Base-by-base conservation (phyloP, 2,888 invertebrate species). In the Phymatocera aterrima region DNA sequence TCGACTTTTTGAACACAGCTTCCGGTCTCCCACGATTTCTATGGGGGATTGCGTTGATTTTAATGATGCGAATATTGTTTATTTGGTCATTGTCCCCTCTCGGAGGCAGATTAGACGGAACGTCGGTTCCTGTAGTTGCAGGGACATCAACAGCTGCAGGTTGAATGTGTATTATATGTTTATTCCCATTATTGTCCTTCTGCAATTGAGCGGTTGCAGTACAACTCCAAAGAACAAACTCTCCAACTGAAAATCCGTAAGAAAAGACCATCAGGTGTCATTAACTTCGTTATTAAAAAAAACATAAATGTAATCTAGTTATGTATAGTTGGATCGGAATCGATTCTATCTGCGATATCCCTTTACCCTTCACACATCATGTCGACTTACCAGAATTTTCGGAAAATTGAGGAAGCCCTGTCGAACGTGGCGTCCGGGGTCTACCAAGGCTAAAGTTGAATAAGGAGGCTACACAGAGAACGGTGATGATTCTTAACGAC, bases 151-250 rank as follows among this genome's bases (percentile, higher is more conserved):
- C 75, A 40, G 40, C 21, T 43, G 31, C 72, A 34, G 75, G 75
- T 18, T 15, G 10, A 24, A 75, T 75, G 40, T 75, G 54, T 24
- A 61, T 34, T 18, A 77, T 61, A 24, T 54, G 61, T 10, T 80
- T 80, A 54, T 85, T 83, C 43, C 21, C 12, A n/a, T 82, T 79
- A 37, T 84, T 80, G 77, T 83, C 86, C 77, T 87, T 85, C 37
- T 83, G 85, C 60, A 90, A 83, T 78, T 89, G 85, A 4, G 85
- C 89, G 34, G 85, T 90, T 61, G 90, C 88, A 78, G 84, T 87
- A 77, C 90, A 90, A 80, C 86, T 90, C 34, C 85, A 86, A 15
- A 90, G 80, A 60, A 75, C 28, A n/a, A 57, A 75, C n/a, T 75
- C 57, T 24, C 75, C 75, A 10, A 28, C 60, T 75, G 21, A 4